A percentile compares a stretch with the other conserved stretches of the same genome.
Conservation (phyloP, 2,113 vertebrate genomes). For the Oreochromis spilurus region DNA sequence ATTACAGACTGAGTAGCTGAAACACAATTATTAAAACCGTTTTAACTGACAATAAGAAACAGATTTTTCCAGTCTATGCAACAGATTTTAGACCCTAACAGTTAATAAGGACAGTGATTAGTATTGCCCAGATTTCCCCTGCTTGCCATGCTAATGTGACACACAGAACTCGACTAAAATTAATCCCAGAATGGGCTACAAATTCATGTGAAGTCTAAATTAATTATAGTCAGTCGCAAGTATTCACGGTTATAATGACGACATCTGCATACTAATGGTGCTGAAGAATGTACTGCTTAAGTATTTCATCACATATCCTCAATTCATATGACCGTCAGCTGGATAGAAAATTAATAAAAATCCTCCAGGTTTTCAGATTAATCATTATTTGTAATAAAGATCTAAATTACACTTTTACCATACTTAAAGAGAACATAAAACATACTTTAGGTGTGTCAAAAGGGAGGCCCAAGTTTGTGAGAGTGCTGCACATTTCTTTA, state of each 20-base stretch:
- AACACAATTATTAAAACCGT: constrained; percentile 12
- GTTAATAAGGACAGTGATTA: neutral
- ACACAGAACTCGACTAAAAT: constrained; percentile 6
- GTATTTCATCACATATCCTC: neutral
- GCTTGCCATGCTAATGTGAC: constrained; percentile 36
- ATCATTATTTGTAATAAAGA: neutral
- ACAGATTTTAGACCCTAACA: constrained; percentile 10
- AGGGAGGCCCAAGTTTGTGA: neutral
- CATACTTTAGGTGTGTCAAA: neutral
- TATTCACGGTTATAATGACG: neutral
- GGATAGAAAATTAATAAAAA: neutral
- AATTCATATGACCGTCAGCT: neutral
- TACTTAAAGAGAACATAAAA: neutral
- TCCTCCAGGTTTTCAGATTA: neutral
- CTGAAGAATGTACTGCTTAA: neutral
- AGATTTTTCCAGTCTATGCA: neutral
- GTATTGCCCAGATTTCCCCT: neutral
- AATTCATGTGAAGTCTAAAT: constrained; percentile 1
- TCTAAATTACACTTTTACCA: neutral
- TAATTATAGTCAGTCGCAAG: neutral
- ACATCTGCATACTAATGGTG: neutral
- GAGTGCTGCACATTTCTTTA: neutral
- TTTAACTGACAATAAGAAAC: constrained; percentile 34
- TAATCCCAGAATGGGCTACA: neutral
- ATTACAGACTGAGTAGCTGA: neutral